Conservation (phyloP, 1,140 invertebrate genomes). For the Meloidogyne floridensis region DNA sequence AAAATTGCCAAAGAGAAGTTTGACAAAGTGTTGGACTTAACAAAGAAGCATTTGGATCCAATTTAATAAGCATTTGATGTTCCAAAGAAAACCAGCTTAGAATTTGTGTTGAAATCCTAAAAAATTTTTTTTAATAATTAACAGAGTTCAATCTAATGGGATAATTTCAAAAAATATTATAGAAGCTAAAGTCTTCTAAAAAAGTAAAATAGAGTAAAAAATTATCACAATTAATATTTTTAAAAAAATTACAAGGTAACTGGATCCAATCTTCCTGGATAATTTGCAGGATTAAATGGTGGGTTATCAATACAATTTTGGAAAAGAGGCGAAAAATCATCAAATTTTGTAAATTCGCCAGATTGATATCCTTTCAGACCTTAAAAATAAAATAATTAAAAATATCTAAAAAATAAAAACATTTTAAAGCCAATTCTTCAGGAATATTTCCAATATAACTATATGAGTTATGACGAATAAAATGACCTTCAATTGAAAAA, state of each 20-base stretch:
- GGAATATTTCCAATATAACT: constrained; percentile 23
- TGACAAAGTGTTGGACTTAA: constrained; percentile 25
- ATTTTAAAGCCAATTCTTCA: constrained; percentile 26
- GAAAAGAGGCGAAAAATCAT: constrained; percentile 29
- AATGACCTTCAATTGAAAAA: neutral
- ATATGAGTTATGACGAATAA: constrained; percentile 15
- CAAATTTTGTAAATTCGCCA: constrained; percentile 31
- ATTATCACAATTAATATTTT: neutral
- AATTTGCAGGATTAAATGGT: constrained; percentile 16
- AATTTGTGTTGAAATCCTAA: constrained; percentile 27
- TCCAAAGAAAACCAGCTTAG: constrained; percentile 33
- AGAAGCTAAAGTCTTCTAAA: too few species aligned
- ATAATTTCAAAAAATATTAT: neutral
- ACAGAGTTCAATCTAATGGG: too few species aligned
- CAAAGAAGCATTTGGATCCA: constrained; percentile 21
- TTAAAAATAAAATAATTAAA: neutral
- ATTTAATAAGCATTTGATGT: constrained; percentile 27
- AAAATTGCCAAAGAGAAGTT: constrained; percentile 30
- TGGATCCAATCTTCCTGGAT: constrained; percentile 29
- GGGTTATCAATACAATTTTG: constrained; percentile 19
- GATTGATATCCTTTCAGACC: constrained; percentile 30
- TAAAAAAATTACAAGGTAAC: constrained; percentile 27
- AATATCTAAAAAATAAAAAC: constrained; percentile 12
- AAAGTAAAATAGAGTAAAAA: neutral
- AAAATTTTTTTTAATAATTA: constrained; percentile 2